These are phyloP conservation scores for Dysmachus trigonus DNA, from an alignment of 2,888 invertebrate species.

Conservation along the genomic window DNA sequence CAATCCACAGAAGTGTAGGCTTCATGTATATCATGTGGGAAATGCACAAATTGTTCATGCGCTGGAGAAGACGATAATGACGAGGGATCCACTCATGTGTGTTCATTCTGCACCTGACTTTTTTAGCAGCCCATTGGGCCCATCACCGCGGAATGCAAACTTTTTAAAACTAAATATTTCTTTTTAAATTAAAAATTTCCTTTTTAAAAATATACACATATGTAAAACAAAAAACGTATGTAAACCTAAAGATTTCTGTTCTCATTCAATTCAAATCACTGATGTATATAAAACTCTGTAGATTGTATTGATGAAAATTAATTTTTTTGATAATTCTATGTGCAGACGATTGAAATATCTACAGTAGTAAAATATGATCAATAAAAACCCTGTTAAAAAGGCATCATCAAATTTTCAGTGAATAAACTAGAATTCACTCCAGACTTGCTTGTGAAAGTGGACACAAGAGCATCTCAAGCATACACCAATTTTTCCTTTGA, in stretches of 20 bases:
- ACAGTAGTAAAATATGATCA: too few species aligned
- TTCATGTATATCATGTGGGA: constrained; percentile 13
- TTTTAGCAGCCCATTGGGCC: not conserved
- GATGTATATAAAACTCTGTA: too few species aligned
- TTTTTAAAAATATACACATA: too few species aligned
- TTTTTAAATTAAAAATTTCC: too few species aligned
- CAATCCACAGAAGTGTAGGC: constrained; percentile 23
- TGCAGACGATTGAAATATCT: too few species aligned
- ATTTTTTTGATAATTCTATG: too few species aligned
- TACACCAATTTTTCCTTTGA: not conserved
- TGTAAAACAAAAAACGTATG: too few species aligned
- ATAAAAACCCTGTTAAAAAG: not conserved
- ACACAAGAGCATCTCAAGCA: not conserved
- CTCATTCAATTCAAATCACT: too few species aligned
- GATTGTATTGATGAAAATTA: too few species aligned
- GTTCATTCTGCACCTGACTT: not conserved
- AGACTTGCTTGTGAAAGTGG: not conserved
- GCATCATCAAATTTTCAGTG: not conserved
- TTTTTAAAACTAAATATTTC: too few species aligned
- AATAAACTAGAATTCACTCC: not conserved
- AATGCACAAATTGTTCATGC: not conserved
- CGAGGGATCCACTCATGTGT: not conserved
- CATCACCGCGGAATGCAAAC: too few species aligned
- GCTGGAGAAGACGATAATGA: not conserved
- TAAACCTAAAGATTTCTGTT: too few species aligned